Evolutionary conservation across 30 jellyfish, hydroid and myxozoan genomes (phyloP).

Genomic region (Rhopilema esculentum): DNA sequence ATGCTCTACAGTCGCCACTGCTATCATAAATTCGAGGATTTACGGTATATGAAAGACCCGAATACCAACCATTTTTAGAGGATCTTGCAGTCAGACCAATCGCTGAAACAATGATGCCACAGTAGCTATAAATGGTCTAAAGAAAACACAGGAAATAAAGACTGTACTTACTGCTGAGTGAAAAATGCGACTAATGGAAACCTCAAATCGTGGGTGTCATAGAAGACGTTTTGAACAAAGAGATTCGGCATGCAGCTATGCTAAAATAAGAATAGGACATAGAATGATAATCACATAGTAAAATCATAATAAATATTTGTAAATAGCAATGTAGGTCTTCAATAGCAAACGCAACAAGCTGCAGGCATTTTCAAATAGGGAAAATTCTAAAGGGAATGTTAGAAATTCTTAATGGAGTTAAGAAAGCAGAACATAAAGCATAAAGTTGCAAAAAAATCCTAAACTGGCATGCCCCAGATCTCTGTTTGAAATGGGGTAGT

Average conservation of each 20-base stretch:
- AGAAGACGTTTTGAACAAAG: conserved; percentile 94
- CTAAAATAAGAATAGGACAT: conserved; percentile 25
- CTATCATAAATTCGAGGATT: no score
- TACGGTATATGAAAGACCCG: no score
- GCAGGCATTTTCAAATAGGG: not conserved
- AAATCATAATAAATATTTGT: not conserved
- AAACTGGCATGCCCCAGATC: no score
- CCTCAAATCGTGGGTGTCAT: conserved; percentile 95
- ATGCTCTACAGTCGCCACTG: no score
- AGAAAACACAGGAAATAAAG: not conserved
- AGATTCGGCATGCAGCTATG: conserved; percentile 97
- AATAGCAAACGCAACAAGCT: not conserved
- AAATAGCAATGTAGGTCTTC: no score
- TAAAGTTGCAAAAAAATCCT: no score
- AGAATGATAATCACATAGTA: not conserved
- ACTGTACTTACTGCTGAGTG: conserved; percentile 86
- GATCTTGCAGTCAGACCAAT: no score
- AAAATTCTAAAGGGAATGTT: no score
- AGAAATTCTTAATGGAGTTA: no score
- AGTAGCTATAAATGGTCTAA: not conserved
- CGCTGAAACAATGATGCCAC: not conserved
- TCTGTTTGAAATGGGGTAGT: no score
- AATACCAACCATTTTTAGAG: no score
- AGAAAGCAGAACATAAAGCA: no score
- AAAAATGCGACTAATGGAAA: conserved; percentile 98